A percentile compares a stretch with the other conserved stretches of the same genome.
phyloP scores from a whole-genome alignment of 2,888 invertebrate species.

The Cheilosia grossa region DNA sequence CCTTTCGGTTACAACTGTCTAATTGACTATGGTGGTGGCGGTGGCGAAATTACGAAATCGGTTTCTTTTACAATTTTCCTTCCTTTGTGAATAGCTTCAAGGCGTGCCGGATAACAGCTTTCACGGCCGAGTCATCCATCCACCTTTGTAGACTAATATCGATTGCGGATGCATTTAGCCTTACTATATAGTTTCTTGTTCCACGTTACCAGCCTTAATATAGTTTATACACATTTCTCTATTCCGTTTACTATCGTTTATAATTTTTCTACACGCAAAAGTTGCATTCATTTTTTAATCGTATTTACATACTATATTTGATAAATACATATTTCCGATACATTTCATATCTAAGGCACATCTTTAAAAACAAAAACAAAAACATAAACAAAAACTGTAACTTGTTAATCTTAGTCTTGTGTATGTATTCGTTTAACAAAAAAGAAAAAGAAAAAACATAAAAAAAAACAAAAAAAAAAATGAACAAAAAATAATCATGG shows the following conservation, averaged over 20 bases:
- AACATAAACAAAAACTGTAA: background rate
- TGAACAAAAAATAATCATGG: background rate
- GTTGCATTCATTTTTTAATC: background rate
- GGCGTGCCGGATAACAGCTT: conserved; percentile 32
- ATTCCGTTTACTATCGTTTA: background rate
- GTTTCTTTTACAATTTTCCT: conserved; percentile 46
- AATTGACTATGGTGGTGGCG: conserved; percentile 41
- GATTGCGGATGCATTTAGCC: background rate
- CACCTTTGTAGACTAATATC: conserved; percentile 37
- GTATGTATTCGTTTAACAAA: background rate
- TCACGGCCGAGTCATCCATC: conserved; percentile 41
- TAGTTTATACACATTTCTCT: background rate
- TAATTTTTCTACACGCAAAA: background rate
- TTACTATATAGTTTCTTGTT: conserved; percentile 28
- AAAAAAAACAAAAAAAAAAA: background rate
- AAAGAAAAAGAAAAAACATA: background rate
- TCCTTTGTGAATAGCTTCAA: conserved; percentile 46
- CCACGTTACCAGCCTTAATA: conserved; percentile 17
- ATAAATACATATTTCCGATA: conserved; percentile 30
- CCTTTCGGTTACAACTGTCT: conserved; percentile 85
- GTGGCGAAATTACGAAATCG: conserved; percentile 34
- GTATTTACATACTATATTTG: background rate
- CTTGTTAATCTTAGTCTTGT: conserved; percentile 21
- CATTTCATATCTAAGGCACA: conserved; percentile 40
- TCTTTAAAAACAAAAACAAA: background rate